Evolutionary conservation across 2,888 invertebrate species (phyloP).

Genomic region (Dryobotodes eremita): DNA sequence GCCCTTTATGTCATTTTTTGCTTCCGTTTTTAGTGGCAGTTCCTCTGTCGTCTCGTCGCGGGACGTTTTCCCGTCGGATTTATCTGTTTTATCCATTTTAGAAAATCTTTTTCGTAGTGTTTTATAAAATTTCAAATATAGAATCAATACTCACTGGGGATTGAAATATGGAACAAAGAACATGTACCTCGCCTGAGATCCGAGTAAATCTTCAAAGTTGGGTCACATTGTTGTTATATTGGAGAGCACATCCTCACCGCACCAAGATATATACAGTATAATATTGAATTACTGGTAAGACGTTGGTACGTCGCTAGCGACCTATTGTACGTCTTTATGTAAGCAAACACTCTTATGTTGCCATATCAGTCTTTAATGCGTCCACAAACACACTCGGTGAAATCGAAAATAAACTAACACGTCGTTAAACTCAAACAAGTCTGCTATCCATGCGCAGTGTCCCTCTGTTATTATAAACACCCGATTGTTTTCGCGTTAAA

Average conservation of each 20-base stretch:
- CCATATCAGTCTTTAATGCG: constrained; percentile 83
- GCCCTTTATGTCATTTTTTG: constrained; percentile 75
- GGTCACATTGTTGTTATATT: constrained; percentile 72
- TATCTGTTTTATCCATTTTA: constrained; percentile 76
- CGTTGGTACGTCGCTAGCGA: constrained; percentile 71
- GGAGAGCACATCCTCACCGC: constrained; percentile 70
- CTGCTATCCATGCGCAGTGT: constrained; percentile 59
- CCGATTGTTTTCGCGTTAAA: constrained; percentile 56
- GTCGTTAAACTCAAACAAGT: constrained; percentile 77
- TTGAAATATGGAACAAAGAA: constrained; percentile 50
- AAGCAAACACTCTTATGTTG: constrained; percentile 86
- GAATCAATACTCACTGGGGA: constrained; percentile 60
- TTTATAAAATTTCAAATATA: constrained; percentile 50
- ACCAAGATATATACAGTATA: constrained; percentile 75
- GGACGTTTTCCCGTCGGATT: constrained; percentile 67
- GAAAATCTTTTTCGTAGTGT: constrained; percentile 42
- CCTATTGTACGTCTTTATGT: constrained; percentile 82
- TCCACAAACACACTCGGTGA: constrained; percentile 80
- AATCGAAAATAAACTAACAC: constrained; percentile 81
- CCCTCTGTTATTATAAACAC: constrained; percentile 66
- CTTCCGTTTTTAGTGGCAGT: constrained; percentile 78
- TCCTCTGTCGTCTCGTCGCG: constrained; percentile 75
- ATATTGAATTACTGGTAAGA: constrained; percentile 74
- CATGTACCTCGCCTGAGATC: constrained; percentile 42
- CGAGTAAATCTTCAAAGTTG: constrained; percentile 49